Conservation (phyloP, 2,888 invertebrate species). For the Odontocerum albicorne region DNA sequence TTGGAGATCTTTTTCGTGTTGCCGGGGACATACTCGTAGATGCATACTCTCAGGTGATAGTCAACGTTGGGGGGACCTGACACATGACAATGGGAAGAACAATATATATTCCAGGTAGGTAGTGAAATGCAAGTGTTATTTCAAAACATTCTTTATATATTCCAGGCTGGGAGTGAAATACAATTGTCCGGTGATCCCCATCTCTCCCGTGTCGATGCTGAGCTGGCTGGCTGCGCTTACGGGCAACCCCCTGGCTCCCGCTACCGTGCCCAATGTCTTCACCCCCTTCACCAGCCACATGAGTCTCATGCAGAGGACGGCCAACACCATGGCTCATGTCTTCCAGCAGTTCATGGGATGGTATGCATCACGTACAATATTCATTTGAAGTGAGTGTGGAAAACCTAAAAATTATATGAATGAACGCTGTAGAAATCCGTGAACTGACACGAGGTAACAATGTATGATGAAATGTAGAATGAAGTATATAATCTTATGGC, state of each 20-base stretch:
- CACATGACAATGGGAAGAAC: background rate
- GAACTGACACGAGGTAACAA: no score
- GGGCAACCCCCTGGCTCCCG: constrained; percentile 18
- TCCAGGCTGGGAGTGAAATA: constrained; percentile 22
- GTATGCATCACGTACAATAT: no score
- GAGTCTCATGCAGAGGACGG: constrained; percentile 24
- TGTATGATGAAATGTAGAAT: no score
- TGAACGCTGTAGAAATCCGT: no score
- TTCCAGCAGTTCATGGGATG: constrained; percentile 21
- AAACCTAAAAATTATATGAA: no score
- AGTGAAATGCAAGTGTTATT: background rate
- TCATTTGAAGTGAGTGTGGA: no score
- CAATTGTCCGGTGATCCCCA: constrained; percentile 20
- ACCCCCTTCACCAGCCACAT: constrained; percentile 7
- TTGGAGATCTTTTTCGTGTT: no score
- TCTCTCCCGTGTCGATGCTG: constrained; percentile 24
- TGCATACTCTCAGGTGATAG: no score
- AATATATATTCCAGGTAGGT: background rate
- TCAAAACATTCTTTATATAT: background rate
- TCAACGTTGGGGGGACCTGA: no score
- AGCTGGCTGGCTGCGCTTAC: constrained; percentile 23
- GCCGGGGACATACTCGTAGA: no score
- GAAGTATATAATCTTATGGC: no score
- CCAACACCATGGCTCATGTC: constrained; percentile 5
- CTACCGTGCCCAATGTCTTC: constrained; percentile 19